Evolutionary conservation across 2,888 invertebrate genomes (phyloP).

Genomic region (Tetranychus piercei): DNA sequence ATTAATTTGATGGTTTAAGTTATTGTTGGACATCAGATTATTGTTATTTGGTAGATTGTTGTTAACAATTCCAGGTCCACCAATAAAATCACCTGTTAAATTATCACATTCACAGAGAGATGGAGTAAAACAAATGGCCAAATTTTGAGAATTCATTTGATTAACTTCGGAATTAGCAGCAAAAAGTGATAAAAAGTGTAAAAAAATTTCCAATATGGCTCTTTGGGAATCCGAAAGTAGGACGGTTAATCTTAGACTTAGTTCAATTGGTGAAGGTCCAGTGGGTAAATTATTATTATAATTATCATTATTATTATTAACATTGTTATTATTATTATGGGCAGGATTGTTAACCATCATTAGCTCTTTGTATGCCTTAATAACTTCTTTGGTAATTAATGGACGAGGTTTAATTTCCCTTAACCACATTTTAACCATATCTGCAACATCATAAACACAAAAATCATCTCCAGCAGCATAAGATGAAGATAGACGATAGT

Average conservation of each 20-base stretch:
- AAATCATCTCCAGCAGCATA: constrained; percentile 12
- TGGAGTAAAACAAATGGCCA: constrained; percentile 23
- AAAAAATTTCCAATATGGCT: constrained; percentile 16
- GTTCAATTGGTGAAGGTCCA: not conserved
- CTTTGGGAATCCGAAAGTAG: constrained; percentile 19
- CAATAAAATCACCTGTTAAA: not conserved
- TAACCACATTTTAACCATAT: constrained; percentile 21
- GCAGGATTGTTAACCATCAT: not conserved
- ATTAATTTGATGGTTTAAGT: not conserved
- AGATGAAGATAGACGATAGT: not conserved
- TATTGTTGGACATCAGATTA: not conserved
- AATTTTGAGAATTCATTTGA: constrained; percentile 23
- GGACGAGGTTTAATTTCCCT: constrained; percentile 21
- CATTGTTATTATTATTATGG: constrained; percentile 4
- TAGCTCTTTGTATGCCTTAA: constrained; percentile 16
- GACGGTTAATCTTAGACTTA: not conserved
- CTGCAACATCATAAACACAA: constrained; percentile 23
- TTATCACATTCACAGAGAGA: constrained; percentile 21
- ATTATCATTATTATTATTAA: not conserved
- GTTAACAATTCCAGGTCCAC: not conserved
- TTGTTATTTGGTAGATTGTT: not conserved
- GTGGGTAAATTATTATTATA: not conserved
- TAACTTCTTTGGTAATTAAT: constrained; percentile 20
- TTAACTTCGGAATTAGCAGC: constrained; percentile 16
- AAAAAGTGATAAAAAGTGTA: constrained; percentile 20